These are phyloP conservation scores for Albula glossodonta DNA, from an alignment of 2,113 vertebrate genomes.

Conservation along the genomic window DNA sequence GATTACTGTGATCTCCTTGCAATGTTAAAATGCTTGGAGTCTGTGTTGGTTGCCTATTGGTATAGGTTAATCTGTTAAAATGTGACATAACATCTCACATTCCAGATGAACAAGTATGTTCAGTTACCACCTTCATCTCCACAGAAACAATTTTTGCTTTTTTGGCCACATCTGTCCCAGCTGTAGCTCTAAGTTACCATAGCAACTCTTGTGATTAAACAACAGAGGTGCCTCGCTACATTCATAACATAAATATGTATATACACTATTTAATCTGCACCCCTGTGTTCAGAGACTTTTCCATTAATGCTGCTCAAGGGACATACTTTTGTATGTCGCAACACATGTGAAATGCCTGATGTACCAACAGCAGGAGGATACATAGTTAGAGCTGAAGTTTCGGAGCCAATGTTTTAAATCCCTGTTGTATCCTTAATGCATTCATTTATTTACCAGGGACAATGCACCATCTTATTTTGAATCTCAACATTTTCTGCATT, in stretches of 20 bases:
- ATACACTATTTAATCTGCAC: too few relatives aligned
- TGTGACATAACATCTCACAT: not conserved
- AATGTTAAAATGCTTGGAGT: not conserved
- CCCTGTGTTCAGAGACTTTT: too few relatives aligned
- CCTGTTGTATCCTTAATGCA: too few relatives aligned
- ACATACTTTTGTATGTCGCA: too few relatives aligned
- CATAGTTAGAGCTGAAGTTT: not conserved
- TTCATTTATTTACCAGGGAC: too few relatives aligned
- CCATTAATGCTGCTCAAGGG: too few relatives aligned
- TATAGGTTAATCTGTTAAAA: not conserved
- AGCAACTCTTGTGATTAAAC: not conserved
- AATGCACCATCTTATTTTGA: too few relatives aligned
- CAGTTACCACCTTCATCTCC: not conserved
- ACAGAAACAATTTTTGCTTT: not conserved
- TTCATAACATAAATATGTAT: too few relatives aligned
- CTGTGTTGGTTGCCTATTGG: not conserved
- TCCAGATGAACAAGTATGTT: not conserved
- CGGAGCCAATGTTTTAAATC: not conserved
- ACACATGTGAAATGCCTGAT: not conserved
- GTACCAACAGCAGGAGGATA: not conserved
- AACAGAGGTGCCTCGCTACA: not conserved
- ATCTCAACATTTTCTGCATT: too few relatives aligned
- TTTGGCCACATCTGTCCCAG: not conserved
- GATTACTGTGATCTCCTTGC: not conserved
- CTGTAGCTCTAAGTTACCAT: not conserved